phyloP scores from a whole-genome alignment of 2,888 invertebrate species.

The Tubulanus polymorphus region DNA sequence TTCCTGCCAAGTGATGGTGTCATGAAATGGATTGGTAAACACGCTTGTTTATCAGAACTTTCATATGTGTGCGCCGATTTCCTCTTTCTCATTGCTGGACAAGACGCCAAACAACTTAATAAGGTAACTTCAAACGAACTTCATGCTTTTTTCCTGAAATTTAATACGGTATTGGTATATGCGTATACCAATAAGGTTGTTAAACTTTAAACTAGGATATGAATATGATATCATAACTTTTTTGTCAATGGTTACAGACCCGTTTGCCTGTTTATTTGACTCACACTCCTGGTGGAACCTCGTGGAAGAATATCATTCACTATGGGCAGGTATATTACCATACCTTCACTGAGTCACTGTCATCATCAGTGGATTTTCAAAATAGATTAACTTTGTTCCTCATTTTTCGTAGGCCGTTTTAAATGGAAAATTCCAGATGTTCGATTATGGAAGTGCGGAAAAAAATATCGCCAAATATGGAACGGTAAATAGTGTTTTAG shows the following conservation, averaged over 20 bases:
- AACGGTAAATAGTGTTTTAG: too few species aligned
- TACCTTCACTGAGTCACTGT: too few species aligned
- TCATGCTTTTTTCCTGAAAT: too few species aligned
- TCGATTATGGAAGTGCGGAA: slow-evolving; percentile 63
- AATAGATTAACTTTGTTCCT: too few species aligned
- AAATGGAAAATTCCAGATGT: slow-evolving; percentile 61
- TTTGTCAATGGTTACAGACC: slow-evolving; percentile 52
- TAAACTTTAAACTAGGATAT: not conserved
- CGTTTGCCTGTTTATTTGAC: slow-evolving; percentile 65
- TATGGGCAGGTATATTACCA: slow-evolving; percentile 61
- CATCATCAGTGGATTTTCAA: too few species aligned
- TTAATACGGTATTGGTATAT: too few species aligned
- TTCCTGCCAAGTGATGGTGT: slow-evolving; percentile 64
- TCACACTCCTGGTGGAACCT: slow-evolving; percentile 72
- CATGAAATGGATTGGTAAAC: slow-evolving; percentile 17
- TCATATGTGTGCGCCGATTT: slow-evolving; percentile 67
- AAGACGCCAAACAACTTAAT: slow-evolving; percentile 68
- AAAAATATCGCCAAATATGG: too few species aligned
- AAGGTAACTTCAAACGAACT: slow-evolving; percentile 55
- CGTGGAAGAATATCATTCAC: slow-evolving; percentile 69
- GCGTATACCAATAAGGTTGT: too few species aligned
- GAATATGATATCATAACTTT: not conserved
- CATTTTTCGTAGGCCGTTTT: not conserved
- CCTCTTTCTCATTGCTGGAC: slow-evolving; percentile 69
- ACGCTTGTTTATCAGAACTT: slow-evolving; percentile 42